Conservation (phyloP, 2,797 vertebrate genomes). For the Luscinia megarhynchos region DNA sequence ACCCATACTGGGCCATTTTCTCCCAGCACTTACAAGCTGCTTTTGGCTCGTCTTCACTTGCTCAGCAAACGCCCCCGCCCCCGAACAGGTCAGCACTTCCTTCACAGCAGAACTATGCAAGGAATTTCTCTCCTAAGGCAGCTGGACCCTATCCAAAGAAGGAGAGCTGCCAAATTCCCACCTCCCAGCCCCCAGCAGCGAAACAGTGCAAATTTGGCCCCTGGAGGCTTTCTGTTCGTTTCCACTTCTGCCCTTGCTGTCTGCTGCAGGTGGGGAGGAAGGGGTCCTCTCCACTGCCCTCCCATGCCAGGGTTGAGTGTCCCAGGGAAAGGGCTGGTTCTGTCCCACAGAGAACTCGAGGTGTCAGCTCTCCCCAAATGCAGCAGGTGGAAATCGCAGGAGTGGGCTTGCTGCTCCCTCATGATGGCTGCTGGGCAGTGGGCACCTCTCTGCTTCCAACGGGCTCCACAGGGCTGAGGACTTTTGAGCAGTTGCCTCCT, state of each 20-base stretch:
- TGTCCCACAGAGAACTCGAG: not conserved
- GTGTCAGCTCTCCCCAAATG: not conserved
- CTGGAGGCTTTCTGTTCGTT: not conserved
- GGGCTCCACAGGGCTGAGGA: not conserved
- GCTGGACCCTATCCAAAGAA: conserved; percentile 41
- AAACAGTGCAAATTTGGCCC: conserved; percentile 20
- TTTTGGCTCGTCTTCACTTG: conserved; percentile 56
- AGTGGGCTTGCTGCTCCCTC: not conserved
- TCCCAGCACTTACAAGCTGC: not conserved
- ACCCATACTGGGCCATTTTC: not conserved
- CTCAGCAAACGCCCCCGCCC: conserved; percentile 40
- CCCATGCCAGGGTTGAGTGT: not conserved
- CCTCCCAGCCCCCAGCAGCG: not conserved
- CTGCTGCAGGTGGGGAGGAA: not conserved
- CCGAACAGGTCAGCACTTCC: conserved; percentile 64
- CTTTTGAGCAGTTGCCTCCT: not conserved
- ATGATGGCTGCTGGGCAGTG: not conserved
- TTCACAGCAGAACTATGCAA: conserved; percentile 50
- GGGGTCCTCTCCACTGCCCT: not conserved
- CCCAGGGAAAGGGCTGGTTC: not conserved
- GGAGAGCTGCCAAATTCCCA: not conserved
- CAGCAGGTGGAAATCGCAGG: not conserved
- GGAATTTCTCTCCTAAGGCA: conserved; percentile 66
- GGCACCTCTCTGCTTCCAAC: not conserved
- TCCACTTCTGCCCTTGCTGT: not conserved